Evolutionary conservation across 1,140 invertebrate genomes (phyloP), one percentile per base, ranked within the genome.

Genomic region (Achroia grisella): DNA sequence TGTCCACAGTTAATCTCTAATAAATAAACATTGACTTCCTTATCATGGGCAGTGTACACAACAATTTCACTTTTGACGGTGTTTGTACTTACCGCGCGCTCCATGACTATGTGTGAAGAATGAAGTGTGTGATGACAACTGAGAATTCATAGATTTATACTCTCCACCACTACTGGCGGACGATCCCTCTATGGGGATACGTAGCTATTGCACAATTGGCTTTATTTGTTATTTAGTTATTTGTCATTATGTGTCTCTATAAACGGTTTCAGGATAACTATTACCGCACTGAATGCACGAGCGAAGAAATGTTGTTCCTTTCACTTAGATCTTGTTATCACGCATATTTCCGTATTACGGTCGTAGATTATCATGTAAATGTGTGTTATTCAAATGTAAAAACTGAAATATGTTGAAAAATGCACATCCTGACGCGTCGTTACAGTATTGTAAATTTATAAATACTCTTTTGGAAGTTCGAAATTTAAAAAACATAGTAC

Each of bases 31-130:
- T 55, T 23, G 6, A 2, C 17, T 23, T 23, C 17, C 17, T 23
- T 23, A 23, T 23, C 13, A 37, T 5, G 15, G n/a, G n/a, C 9
- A 17, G 17, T n/a, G 14, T 53, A 71, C 56, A 65, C 56, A 64
- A 56, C 2, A 15, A 15, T 76, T 76, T 74, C 71, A 73, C 71
- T 70, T 65, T 66, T 54, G 23, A 34, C 36, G 37, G 45, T 57
- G 43, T 46, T 43, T 52, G 9, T 27, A 84, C 80, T 81, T 56
- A 85, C 80, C 76, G 69, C 73, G 52, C 56, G 68, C 62, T 63
- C 76, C 80, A 85, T 85, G 70, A 50, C 52, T 59, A 52, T 34
- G 47, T 37, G 48, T 65, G 53, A 44, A 53, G 53, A 53, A 46
- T 55, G 53, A 52, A 69, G 61, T 75, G 74, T 78, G 71, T 65